Conservation (phyloP, 2,888 invertebrate genomes). For the Myopa testacea region DNA sequence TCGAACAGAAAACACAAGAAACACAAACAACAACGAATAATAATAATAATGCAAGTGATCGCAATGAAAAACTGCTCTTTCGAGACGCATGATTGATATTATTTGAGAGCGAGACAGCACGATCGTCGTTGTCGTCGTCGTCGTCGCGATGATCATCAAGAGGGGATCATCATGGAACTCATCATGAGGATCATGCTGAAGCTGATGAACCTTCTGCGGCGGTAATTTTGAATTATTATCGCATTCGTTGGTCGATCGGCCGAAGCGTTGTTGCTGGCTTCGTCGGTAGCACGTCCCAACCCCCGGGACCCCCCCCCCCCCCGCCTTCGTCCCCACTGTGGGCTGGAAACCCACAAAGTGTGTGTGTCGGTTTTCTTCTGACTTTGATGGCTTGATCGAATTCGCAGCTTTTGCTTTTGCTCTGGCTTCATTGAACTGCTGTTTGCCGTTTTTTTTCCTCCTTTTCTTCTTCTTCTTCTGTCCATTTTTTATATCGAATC, state of each 20-base stretch:
- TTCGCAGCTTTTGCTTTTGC: slow-evolving; percentile 13
- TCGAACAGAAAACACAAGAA: not conserved
- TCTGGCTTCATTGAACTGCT: slow-evolving; percentile 16
- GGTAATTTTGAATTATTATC: slow-evolving; percentile 36
- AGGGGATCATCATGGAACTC: too few species aligned
- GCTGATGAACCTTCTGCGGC: slow-evolving; percentile 28
- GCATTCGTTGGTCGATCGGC: not conserved
- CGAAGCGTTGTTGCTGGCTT: not conserved
- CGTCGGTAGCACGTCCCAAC: too few species aligned
- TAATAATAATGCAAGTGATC: not conserved
- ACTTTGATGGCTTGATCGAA: slow-evolving; percentile 33
- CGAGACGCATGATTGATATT: slow-evolving; percentile 31
- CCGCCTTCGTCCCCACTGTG: not conserved
- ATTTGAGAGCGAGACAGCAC: slow-evolving; percentile 18
- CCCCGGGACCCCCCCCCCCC: not conserved
- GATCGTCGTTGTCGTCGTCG: not conserved
- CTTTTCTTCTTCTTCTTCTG: slow-evolving; percentile 48
- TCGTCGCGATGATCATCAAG: not conserved
- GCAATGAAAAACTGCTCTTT: not conserved
- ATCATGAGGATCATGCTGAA: not conserved
- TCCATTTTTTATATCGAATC: slow-evolving; percentile 60
- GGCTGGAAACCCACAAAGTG: not conserved
- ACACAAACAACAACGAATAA: not conserved
- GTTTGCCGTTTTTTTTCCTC: slow-evolving; percentile 40
- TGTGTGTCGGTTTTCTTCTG: not conserved